Base-by-base conservation (phyloP, 2,113 vertebrate species). In the Hyperoodon ampullatus region DNA sequence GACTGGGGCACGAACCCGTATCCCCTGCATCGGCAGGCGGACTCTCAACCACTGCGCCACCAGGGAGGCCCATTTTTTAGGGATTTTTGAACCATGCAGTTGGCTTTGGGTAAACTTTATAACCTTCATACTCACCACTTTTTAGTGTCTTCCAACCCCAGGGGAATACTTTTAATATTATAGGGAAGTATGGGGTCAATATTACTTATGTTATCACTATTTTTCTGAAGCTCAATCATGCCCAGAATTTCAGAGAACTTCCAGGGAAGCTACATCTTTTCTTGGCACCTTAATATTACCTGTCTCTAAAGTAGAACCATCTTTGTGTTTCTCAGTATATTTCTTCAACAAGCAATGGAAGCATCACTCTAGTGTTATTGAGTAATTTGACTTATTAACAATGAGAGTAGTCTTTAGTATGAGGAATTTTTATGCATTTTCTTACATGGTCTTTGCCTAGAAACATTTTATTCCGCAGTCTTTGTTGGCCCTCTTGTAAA, bases 401-500 rank as follows among this genome's bases (percentile, higher is more conserved):
- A 94, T 47, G 68, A 94, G n/a, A 92, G 24, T 18, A 35, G 30
- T 80, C 47, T 68, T 71, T 68, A 61, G 44, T 92, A 83, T 23
- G 35, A 50, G 23, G 63, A 65, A 80, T 24, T 60, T 8, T 61
- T 70, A 33, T 18, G 0, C 16, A 63, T 91, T 88, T 95, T 87
- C 39, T 63, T 70, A 60, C 12, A 35, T 58, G 13, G 44, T 84
- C 58, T 92, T 87, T 82, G 58, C 65, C 81, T 92, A 82, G 44
- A 81, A 86, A 23, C 5, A 55, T 85, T 78, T 85, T 35, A 94
- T 87, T 23, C 28, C 33, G 18, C 39, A n/a, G 12, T 90, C 53
- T 96, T 96, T 89, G 80, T 71, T 92, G 58, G 63, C 50, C 82
- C 82, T 80, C 89, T 97, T 95, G 10, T 87, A 96, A 98, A 96